A percentile compares a stretch with the other conserved stretches of the same genome.
Evolutionary conservation across 1,140 invertebrate genomes (phyloP).

Genomic region (Leptopilina boulardi): DNA sequence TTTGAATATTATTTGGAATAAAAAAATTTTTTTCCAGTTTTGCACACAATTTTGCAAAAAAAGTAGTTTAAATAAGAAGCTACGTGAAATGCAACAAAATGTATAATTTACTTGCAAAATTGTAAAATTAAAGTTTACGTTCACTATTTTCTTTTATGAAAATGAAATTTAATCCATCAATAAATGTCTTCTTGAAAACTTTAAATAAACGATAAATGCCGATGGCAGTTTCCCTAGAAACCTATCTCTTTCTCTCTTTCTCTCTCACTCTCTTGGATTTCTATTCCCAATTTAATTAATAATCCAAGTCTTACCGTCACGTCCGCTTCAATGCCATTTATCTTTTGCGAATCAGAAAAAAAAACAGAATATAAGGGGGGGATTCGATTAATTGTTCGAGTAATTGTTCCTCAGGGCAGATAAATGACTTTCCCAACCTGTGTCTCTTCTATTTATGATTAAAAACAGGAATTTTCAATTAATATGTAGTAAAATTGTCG

Average conservation of each 20-base stretch:
- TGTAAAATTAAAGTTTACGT: background rate
- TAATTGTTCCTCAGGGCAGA: constrained; percentile 19
- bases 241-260: no score
- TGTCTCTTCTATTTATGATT: background rate
- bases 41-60: no score
- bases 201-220: constrained; percentile 5
- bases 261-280: background rate
- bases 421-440: constrained; percentile 12
- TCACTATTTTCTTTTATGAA: background rate
- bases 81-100: background rate
- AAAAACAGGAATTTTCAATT: background rate
- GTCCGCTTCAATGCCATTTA: constrained; percentile 26
- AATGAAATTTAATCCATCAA: constrained; percentile 9
- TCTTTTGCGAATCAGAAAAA: constrained; percentile 19
- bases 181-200: background rate
- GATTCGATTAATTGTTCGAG: constrained; percentile 22
- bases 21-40: no score
- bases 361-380: background rate
- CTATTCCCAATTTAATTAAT: constrained; percentile 28
- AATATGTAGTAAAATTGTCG: background rate
- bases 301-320: constrained; percentile 23
- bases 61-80: no score
- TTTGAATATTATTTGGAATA: no score
- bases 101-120: background rate
- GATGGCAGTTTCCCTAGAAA: background rate